Conservation (phyloP, 2,888 invertebrate species). For the Hemithea aestivaria region DNA sequence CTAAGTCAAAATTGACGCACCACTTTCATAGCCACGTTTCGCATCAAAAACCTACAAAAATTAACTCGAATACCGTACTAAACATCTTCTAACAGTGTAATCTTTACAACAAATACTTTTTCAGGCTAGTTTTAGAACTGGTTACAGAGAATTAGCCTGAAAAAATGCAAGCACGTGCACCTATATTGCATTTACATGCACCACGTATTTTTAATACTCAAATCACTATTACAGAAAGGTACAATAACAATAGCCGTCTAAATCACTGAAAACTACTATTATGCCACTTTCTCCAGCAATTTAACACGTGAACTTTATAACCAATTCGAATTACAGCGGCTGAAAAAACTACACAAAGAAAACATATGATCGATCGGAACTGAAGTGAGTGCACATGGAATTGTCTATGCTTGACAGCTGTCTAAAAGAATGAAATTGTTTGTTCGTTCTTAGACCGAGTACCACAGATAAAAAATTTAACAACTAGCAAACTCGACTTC, state of each 20-base stretch:
- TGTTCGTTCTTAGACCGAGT: no score
- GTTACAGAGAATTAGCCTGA: conserved; percentile 61
- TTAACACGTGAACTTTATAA: conserved; percentile 53
- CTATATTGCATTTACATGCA: conserved; percentile 60
- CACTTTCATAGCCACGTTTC: conserved; percentile 49
- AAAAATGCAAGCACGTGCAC: conserved; percentile 76
- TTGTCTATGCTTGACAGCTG: conserved; percentile 61
- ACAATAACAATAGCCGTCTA: conserved; percentile 16
- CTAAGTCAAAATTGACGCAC: conserved; percentile 45
- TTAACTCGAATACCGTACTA: conserved; percentile 16
- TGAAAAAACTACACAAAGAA: conserved; percentile 78
- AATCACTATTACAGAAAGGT: conserved; percentile 24
- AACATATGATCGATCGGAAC: conserved; percentile 79
- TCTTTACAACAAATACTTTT: conserved; percentile 30
- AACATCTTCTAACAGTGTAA: conserved; percentile 24
- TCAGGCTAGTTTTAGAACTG: conserved; percentile 36
- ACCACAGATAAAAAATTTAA: no score
- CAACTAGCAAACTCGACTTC: no score
- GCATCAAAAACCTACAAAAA: conserved; percentile 27
- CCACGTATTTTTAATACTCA: conserved; percentile 34
- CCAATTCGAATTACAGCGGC: conserved; percentile 75
- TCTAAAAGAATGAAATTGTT: conserved; percentile 25
- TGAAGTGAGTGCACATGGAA: conserved; percentile 75
- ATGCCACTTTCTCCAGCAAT: conserved; percentile 26
- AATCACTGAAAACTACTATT: conserved; percentile 26